Conservation (phyloP, 2,113 vertebrate species). For the Daubentonia madagascariensis region DNA sequence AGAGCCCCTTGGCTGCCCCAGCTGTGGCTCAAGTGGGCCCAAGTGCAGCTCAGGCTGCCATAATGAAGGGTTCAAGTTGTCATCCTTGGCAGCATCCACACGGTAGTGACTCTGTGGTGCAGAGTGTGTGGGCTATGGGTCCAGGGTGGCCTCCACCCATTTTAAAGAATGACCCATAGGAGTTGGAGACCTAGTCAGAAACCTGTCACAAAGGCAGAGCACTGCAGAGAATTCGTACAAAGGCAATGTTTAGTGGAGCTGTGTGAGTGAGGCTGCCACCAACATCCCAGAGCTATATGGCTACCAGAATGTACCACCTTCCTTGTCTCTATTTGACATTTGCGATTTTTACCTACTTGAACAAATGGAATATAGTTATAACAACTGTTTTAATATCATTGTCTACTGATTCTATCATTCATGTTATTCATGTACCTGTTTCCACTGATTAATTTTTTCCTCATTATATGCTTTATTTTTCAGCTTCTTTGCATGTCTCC, state of each 20-base stretch:
- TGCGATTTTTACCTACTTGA: neutral
- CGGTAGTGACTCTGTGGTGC: neutral
- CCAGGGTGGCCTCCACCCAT: neutral
- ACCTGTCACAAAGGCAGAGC: neutral
- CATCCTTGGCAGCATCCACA: neutral
- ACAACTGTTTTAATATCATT: neutral
- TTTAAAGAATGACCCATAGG: neutral
- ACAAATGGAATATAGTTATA: neutral
- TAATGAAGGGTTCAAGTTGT: neutral
- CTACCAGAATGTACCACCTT: neutral
- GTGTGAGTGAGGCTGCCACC: neutral
- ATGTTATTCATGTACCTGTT: neutral
- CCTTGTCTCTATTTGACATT: neutral
- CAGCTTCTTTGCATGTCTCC: neutral
- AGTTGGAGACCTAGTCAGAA: neutral
- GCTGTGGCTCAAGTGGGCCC: neutral
- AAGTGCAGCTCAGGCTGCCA: neutral
- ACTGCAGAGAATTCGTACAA: neutral
- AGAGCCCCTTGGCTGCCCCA: neutral
- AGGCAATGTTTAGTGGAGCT: neutral
- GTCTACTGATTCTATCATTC: neutral
- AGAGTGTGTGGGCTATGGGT: neutral
- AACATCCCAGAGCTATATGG: neutral
- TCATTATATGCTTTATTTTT: neutral
- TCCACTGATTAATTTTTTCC: neutral